These are phyloP conservation scores for Mimas tiliae DNA, from an alignment of 2,888 invertebrate species.

Conservation along the genomic window DNA sequence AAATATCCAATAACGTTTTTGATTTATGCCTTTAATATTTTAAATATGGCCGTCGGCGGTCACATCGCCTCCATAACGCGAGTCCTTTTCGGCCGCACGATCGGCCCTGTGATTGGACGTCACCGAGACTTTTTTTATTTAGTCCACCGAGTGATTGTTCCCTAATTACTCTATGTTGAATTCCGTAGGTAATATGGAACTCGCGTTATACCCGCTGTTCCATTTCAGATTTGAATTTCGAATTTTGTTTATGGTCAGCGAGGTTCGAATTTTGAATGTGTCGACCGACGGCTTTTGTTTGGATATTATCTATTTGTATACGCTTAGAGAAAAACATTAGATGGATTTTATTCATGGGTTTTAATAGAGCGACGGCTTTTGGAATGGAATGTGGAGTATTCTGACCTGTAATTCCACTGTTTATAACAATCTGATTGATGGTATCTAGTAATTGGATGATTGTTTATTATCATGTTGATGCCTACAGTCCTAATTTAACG, in stretches of 20 bases:
- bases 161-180: constrained; percentile 73
- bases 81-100: constrained; percentile 58
- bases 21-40: constrained; percentile 80
- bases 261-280: constrained; percentile 17
- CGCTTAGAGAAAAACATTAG: background rate
- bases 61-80: constrained; percentile 52
- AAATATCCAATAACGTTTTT: constrained; percentile 75
- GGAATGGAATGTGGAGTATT: constrained; percentile 3
- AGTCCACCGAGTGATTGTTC: constrained; percentile 55
- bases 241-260: constrained; percentile 12
- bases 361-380: background rate
- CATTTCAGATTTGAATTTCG: constrained; percentile 45
- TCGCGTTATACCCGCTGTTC: constrained; percentile 45
- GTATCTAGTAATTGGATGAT: constrained; percentile 20
- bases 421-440: constrained; percentile 15
- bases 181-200: constrained; percentile 57
- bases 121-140: constrained; percentile 58
- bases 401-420: constrained; percentile 14
- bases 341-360: background rate
- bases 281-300: constrained; percentile 2
- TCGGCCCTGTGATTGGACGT: constrained; percentile 70
- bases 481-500: constrained; percentile 11
- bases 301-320: constrained; percentile 4
- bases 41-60: constrained; percentile 77
- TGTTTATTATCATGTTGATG: constrained; percentile 20